Evolutionary conservation across 1,140 invertebrate genomes (phyloP).

Genomic region (Drosophila subpulchrella): DNA sequence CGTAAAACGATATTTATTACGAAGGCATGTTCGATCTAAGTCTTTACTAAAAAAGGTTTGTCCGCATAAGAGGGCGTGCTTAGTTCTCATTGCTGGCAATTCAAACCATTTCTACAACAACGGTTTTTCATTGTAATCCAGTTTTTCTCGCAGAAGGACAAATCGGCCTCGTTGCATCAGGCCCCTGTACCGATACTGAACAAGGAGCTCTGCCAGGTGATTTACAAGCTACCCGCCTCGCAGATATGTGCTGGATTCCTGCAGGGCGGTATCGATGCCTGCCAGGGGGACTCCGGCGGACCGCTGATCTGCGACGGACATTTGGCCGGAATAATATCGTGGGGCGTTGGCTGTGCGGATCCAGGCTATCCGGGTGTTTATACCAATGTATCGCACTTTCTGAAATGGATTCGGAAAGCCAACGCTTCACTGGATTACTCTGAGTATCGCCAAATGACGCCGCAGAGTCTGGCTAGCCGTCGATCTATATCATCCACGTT

Average conservation of each 20-base stretch:
- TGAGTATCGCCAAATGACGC: background rate
- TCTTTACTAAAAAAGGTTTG: too few species aligned
- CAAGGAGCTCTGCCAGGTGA: constrained; percentile 22
- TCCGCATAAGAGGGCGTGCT: background rate
- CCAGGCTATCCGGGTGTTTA: constrained; percentile 89
- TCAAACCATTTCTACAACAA: too few species aligned
- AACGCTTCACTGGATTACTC: constrained; percentile 31
- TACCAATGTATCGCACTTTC: constrained; percentile 87
- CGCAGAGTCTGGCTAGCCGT: background rate
- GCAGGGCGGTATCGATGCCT: constrained; percentile 63
- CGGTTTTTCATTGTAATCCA: background rate
- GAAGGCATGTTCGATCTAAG: too few species aligned
- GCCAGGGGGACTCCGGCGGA: constrained; percentile 86
- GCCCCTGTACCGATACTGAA: constrained; percentile 48
- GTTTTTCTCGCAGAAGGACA: constrained; percentile 7
- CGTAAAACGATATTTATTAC: too few species aligned
- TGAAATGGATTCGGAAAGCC: constrained; percentile 85
- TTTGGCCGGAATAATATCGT: constrained; percentile 89
- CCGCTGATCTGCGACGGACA: constrained; percentile 85
- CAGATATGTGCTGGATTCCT: constrained; percentile 71
- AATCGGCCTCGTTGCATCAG: constrained; percentile 20
- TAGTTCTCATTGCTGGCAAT: too few species aligned
- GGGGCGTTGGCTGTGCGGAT: constrained; percentile 89
- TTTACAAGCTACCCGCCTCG: constrained; percentile 41
- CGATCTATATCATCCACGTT: background rate